Evolutionary conservation across 2,113 vertebrate species (phyloP).

Genomic region (Donacobius atricapilla): DNA sequence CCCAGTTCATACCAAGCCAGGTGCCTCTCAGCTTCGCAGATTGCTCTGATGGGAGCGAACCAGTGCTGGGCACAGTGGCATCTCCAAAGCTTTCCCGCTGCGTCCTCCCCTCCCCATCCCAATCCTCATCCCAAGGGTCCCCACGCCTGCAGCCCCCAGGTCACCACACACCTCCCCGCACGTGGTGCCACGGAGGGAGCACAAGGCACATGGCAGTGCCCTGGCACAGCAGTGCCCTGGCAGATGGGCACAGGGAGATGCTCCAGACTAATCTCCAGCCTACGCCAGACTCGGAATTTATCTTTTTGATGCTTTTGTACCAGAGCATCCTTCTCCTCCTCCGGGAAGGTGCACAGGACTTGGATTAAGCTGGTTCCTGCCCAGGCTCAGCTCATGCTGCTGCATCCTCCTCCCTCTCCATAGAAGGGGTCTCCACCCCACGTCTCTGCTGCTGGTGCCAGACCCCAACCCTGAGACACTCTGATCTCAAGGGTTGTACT

Average conservation of each 20-base stretch:
- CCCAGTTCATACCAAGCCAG: background rate
- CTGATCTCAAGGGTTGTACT: background rate
- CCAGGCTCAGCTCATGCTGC: background rate
- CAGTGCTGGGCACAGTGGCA: background rate
- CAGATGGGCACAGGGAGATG: background rate
- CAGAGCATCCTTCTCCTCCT: background rate
- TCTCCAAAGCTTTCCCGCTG: background rate
- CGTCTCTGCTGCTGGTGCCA: background rate
- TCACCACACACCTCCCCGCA: background rate
- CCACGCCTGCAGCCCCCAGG: background rate
- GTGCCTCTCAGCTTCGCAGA: fast-evolving
- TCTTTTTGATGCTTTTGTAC: background rate
- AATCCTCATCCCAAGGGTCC: background rate
- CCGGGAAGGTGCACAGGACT: background rate
- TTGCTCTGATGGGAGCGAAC: background rate
- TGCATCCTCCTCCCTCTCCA: background rate
- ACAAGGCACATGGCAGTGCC: background rate
- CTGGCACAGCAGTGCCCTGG: background rate
- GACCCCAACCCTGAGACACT: background rate
- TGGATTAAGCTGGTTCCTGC: background rate
- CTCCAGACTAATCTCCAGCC: background rate
- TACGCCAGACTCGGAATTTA: background rate
- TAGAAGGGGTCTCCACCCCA: background rate
- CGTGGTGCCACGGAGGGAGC: fast-evolving
- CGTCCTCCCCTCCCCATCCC: background rate